phyloP scores from a whole-genome alignment of 1,140 invertebrate species.

The Drosophila ogumai region DNA sequence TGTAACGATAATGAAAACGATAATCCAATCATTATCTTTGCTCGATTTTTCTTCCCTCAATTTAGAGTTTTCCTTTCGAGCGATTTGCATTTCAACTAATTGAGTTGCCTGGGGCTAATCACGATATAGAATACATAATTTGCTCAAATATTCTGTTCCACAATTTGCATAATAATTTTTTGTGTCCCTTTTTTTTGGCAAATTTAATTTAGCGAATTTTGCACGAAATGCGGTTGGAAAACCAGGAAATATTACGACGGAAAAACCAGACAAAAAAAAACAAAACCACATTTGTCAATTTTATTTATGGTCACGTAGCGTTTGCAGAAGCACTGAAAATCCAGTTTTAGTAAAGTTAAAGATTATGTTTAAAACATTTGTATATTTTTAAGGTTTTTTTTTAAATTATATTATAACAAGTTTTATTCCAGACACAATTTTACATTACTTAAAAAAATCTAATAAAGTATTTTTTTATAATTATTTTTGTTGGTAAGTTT shows the following conservation, averaged over 20 bases:
- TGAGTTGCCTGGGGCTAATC: conserved; percentile 63
- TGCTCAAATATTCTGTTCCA: conserved; percentile 34
- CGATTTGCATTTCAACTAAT: conserved; percentile 76
- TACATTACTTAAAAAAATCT: too few relatives aligned
- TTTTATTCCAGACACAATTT: too few relatives aligned
- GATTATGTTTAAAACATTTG: too few relatives aligned
- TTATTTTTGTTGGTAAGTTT: too few relatives aligned
- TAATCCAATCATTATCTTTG: conserved; percentile 70
- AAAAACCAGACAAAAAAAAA: conserved; percentile 21
- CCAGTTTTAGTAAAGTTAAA: background rate
- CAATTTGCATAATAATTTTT: conserved; percentile 68
- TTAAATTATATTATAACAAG: too few relatives aligned
- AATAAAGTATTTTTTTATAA: too few relatives aligned
- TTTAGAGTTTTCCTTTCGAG: conserved; percentile 24
- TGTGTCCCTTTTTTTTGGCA: background rate
- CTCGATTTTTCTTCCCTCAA: background rate
- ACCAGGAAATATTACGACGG: conserved; percentile 21
- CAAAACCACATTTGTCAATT: conserved; percentile 73
- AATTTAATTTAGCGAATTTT: conserved; percentile 66
- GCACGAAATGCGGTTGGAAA: conserved; percentile 26
- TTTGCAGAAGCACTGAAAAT: conserved; percentile 48
- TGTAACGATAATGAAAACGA: conserved; percentile 56
- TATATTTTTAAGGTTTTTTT: too few relatives aligned
- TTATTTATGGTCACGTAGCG: conserved; percentile 81
- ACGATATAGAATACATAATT: conserved; percentile 52